A percentile compares a stretch with the other conserved stretches of the same genome.
Conservation (phyloP, 2,797 vertebrate species). For the Dendrocincla tyrannina region DNA sequence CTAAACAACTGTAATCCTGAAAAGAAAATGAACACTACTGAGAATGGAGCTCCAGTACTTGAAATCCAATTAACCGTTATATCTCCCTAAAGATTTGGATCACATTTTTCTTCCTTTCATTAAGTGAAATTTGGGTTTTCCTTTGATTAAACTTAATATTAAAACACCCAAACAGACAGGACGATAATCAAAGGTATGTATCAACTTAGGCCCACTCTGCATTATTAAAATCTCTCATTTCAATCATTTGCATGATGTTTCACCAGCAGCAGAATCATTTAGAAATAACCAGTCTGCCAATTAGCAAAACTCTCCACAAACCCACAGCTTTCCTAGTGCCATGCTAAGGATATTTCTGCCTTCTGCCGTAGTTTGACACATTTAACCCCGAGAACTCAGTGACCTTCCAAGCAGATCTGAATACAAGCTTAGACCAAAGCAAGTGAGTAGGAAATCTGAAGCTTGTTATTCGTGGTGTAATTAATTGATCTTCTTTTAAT, state of each 20-base stretch:
- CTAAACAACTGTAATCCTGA: slow-evolving; percentile 46
- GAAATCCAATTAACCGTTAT: slow-evolving; percentile 67
- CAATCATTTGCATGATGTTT: not conserved
- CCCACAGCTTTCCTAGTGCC: not conserved
- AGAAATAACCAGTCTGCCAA: not conserved
- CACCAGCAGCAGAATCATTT: not conserved
- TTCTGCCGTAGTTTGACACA: not conserved
- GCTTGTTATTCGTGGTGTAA: not conserved
- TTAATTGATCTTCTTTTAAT: not conserved
- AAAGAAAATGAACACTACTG: slow-evolving; percentile 48
- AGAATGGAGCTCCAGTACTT: slow-evolving; percentile 42
- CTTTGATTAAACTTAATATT: slow-evolving; percentile 62
- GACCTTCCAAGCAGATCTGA: not conserved
- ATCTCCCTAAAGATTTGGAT: slow-evolving; percentile 18
- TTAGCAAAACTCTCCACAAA: not conserved
- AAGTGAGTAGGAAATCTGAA: not conserved
- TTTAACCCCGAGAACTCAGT: not conserved
- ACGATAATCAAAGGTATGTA: slow-evolving; percentile 8
- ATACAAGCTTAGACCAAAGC: not conserved
- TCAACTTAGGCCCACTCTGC: not conserved
- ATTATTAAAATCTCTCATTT: slow-evolving; percentile 40
- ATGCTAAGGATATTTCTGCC: not conserved
- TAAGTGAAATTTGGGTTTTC: slow-evolving; percentile 31
- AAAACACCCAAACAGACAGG: not conserved
- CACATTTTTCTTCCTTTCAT: slow-evolving; percentile 42